Base-by-base conservation (phyloP, 2,797 vertebrate genomes). In the Cossypha heuglini region DNA sequence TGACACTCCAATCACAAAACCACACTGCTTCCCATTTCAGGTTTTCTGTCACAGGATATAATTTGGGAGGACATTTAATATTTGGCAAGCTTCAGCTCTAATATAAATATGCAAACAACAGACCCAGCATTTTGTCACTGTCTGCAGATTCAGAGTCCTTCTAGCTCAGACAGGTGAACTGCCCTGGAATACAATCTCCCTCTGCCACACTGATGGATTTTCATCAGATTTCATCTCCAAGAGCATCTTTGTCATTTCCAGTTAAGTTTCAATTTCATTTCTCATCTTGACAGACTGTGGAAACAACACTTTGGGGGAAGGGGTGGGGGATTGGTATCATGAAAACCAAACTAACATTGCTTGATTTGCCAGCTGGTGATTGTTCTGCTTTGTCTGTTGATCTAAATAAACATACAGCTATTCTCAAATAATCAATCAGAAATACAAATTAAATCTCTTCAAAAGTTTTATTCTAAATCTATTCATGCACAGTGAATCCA, bases 251-350 rank as follows among this genome's bases (percentile, higher is more conserved):
- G 61, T 92, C 24, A 19, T 88, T 93, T 97, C 51, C 68, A 93
- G 51, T 83, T 87, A 93, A 75, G 77, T 91, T 96, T 94, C 94
- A 43, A 85, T 78, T 93, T 95, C 33, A 78, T 93, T 97, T 92
- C 66, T 96, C 73, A 76, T 85, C 49, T 75, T 86, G 73, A 81
- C 1, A 0, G 37, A 26, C 54, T 54, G 35, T 17, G 28, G 38
- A 83, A 94, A 90, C 17, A 81, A 62, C 5, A 54, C 43, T 83
- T 61, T 29, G 8, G 26, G 49, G 38, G 11, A 57, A 49, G 18
- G 5, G 6, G 4, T n/a, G 13, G 11, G 43, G 25, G 3, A 0
- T 7, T 49, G 21, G 9, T 20, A 78, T 48, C 15, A 75, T 0
- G 1, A 59, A 80, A 13, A 71, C 18, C 29, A 51, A 49, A 29